Evolutionary conservation across 2,797 vertebrate genomes (phyloP).

Genomic region (Pygocentrus nattereri): DNA sequence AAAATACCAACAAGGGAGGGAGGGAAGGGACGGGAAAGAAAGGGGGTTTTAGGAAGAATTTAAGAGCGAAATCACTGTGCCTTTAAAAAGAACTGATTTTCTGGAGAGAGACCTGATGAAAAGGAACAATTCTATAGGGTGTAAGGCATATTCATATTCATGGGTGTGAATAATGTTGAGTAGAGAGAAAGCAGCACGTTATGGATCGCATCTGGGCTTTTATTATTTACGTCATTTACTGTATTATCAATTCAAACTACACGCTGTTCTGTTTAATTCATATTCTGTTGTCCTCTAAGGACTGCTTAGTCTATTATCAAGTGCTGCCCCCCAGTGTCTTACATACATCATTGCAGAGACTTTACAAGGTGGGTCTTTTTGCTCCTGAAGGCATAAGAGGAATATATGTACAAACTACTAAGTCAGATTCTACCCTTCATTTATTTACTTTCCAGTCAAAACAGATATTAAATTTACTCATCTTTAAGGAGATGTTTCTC

Average conservation of each 20-base stretch:
- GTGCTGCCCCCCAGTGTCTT: slow-evolving; percentile 80
- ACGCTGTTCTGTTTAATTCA: background rate
- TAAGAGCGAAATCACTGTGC: slow-evolving; percentile 70
- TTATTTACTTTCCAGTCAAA: no score
- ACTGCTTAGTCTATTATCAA: slow-evolving; percentile 54
- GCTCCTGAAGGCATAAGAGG: background rate
- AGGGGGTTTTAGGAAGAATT: slow-evolving; percentile 81
- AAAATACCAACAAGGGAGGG: slow-evolving; percentile 60
- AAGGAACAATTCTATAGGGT: slow-evolving; percentile 63
- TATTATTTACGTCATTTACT: background rate
- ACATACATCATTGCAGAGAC: slow-evolving; percentile 56
- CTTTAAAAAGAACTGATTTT: slow-evolving; percentile 68
- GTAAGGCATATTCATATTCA: slow-evolving; percentile 64
- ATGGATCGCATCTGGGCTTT: background rate
- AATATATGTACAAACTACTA: background rate
- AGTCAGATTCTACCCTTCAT: no score
- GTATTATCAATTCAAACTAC: background rate
- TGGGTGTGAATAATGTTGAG: slow-evolving; percentile 19
- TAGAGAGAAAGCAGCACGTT: background rate
- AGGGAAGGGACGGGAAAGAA: slow-evolving; percentile 72
- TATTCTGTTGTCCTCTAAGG: background rate
- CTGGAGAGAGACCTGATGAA: slow-evolving; percentile 61
- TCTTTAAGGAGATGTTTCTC: no score
- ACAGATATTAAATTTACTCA: no score
- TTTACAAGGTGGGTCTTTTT: slow-evolving; percentile 10